Conservation (phyloP, 2,113 vertebrate species). For the Calyptomena viridis region DNA sequence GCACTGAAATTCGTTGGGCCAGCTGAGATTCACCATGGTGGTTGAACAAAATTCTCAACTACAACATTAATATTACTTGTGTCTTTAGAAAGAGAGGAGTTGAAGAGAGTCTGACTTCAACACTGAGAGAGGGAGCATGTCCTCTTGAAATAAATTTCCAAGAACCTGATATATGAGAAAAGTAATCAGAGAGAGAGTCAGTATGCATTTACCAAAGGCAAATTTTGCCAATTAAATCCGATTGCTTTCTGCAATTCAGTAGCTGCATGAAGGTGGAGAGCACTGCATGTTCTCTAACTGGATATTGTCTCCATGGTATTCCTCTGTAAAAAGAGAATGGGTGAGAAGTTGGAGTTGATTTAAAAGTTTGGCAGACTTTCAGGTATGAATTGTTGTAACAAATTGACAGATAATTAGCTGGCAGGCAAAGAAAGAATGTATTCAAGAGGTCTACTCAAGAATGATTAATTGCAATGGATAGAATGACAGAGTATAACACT, state of each 20-base stretch:
- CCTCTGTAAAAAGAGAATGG: background rate
- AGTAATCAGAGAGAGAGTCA: background rate
- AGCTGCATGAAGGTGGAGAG: background rate
- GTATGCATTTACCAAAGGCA: background rate
- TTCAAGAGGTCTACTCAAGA: background rate
- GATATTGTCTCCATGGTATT: background rate
- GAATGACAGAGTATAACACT: background rate
- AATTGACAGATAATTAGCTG: background rate
- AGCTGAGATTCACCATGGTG: background rate
- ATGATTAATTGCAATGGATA: background rate
- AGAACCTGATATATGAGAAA: background rate
- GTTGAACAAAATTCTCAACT: background rate
- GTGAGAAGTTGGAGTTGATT: background rate
- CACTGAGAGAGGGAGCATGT: background rate
- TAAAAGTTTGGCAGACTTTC: background rate
- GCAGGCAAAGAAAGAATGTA: background rate
- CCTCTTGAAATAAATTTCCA: background rate
- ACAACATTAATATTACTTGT: background rate
- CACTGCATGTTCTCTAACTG: background rate
- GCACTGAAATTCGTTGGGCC: rapidly evolving
- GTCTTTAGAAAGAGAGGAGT: background rate
- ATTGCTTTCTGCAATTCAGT: background rate
- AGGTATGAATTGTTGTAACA: background rate
- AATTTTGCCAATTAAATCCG: background rate
- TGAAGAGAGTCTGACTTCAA: background rate